Conservation (phyloP, 2,888 invertebrate species). For the Bombylius discolor region DNA sequence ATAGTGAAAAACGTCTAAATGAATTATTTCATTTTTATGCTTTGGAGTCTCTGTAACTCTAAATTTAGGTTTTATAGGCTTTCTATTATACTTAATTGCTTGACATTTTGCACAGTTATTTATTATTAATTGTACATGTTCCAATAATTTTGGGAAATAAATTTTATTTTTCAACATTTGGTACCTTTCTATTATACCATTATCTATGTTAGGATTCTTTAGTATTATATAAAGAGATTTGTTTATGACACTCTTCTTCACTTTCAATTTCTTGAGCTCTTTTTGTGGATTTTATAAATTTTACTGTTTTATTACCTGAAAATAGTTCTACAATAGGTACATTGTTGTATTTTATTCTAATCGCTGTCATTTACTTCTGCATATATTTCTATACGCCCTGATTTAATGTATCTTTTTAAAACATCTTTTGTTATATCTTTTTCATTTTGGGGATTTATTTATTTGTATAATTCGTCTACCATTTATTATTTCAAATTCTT, state of each 20-base stretch:
- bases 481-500: no score
- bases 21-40: background rate
- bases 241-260: background rate
- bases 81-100: background rate
- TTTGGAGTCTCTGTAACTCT: background rate
- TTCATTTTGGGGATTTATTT: no score
- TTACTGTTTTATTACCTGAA: background rate
- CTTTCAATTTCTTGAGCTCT: background rate
- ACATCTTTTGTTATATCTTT: no score
- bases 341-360: conserved; percentile 7
- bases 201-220: background rate
- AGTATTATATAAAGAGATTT: conserved; percentile 5
- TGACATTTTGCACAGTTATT: background rate
- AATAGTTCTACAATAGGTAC: background rate
- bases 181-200: conserved; percentile 10
- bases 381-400: conserved; percentile 3
- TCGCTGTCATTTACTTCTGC: conserved; percentile 1
- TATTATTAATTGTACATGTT: background rate
- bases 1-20: background rate
- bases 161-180: conserved; percentile 6
- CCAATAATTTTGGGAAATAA: background rate
- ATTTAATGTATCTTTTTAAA: conserved; percentile 1
- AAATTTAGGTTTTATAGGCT: background rate
- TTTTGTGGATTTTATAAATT: background rate
- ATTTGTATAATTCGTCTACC: no score